A percentile compares a stretch with the other conserved stretches of the same genome.
These are phyloP conservation scores for Penelope pileata DNA, from an alignment of 2,113 vertebrate genomes.

Conservation along the genomic window DNA sequence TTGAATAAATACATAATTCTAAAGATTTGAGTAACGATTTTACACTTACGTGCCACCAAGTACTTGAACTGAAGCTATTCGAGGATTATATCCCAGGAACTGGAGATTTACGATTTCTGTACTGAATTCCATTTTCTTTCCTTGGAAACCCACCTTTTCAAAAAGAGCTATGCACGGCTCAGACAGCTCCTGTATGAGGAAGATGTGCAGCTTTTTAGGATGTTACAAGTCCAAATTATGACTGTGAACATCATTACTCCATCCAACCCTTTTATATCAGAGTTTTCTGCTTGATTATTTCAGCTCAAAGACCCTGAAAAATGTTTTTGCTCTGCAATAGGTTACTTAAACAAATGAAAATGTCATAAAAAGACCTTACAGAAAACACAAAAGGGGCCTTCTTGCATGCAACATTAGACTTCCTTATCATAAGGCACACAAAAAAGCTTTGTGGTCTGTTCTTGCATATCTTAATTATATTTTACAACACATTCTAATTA, in stretches of 20 bases:
- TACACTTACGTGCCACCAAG: conserved; percentile 91
- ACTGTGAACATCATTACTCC: background rate
- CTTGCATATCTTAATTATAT: background rate
- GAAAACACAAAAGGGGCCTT: background rate
- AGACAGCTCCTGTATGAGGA: conserved; percentile 86
- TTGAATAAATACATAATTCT: background rate
- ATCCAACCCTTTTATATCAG: background rate
- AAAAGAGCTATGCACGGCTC: conserved; percentile 87
- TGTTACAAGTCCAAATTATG: background rate
- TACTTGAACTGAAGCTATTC: conserved; percentile 87
- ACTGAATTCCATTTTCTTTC: conserved; percentile 83
- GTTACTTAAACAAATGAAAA: background rate
- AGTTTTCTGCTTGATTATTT: background rate
- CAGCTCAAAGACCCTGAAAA: background rate
- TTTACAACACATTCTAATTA: background rate
- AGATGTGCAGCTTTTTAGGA: background rate
- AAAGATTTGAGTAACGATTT: background rate
- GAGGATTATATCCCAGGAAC: conserved; percentile 81
- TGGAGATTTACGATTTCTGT: conserved; percentile 80
- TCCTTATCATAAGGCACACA: background rate
- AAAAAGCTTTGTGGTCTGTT: background rate
- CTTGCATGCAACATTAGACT: background rate
- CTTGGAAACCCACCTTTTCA: conserved; percentile 85
- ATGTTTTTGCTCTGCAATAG: background rate
- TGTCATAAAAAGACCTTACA: background rate